Evolutionary conservation across 2,888 invertebrate species (phyloP).

Genomic region (Dorcus hopei): DNA sequence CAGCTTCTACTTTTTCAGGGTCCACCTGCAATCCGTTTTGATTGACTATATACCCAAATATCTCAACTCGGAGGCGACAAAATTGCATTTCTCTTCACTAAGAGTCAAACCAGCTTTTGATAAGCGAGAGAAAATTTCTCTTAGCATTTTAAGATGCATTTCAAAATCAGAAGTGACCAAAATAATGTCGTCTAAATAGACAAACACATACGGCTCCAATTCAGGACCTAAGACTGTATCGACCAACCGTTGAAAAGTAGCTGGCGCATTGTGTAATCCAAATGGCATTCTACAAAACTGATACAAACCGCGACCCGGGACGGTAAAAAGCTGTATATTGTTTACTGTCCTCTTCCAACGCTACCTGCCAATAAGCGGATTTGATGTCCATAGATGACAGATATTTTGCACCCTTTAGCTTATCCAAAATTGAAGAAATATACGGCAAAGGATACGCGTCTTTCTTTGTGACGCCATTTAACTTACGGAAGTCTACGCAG

Average conservation of each 20-base stretch:
- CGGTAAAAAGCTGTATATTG: constrained; percentile 33
- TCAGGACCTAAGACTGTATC: constrained; percentile 31
- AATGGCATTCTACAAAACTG: constrained; percentile 36
- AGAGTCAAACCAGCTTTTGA: constrained; percentile 22
- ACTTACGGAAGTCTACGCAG: constrained; percentile 24
- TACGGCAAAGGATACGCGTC: constrained; percentile 24
- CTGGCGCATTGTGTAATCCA: constrained; percentile 31
- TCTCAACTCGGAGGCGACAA: constrained; percentile 23
- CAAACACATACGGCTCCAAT: constrained; percentile 19
- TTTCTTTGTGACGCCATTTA: constrained; percentile 16
- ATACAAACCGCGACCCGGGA: constrained; percentile 31
- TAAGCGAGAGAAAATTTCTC: constrained; percentile 25
- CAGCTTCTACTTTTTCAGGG: constrained; percentile 12
- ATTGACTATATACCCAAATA: constrained; percentile 34
- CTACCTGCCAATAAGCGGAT: constrained; percentile 23
- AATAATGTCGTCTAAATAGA: constrained; percentile 31
- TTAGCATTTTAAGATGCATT: constrained; percentile 21
- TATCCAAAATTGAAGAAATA: constrained; percentile 17
- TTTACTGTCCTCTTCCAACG: constrained; percentile 16
- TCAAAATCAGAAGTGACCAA: constrained; percentile 24
- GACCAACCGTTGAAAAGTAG: constrained; percentile 33
- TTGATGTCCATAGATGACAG: constrained; percentile 20
- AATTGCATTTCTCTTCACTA: constrained; percentile 30
- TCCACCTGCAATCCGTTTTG: constrained; percentile 21
- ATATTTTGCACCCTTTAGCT: constrained; percentile 18